These are phyloP conservation scores for Athalia rosae DNA, from an alignment of 2,888 invertebrate genomes.

Conservation along the genomic window DNA sequence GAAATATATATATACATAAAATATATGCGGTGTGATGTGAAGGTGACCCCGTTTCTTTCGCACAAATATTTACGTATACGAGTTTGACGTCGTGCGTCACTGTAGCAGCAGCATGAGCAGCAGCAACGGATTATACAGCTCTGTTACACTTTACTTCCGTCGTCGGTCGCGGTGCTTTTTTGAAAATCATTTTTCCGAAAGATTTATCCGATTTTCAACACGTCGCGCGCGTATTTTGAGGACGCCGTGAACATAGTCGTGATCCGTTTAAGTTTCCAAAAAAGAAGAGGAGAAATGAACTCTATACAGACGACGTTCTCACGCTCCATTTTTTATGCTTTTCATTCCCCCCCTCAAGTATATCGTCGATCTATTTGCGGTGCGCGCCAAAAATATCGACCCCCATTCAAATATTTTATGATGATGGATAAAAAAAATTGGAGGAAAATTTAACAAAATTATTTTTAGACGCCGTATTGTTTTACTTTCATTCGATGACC, in stretches of 20 bases:
- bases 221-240: neutral
- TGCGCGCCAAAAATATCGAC: too few species aligned
- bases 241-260: neutral
- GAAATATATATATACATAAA: too few species aligned
- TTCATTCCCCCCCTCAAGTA: too few species aligned
- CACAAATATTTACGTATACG: constrained; percentile 42
- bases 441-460: too few species aligned
- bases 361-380: too few species aligned
- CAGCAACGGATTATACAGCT: too few species aligned
- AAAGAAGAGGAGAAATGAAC: neutral
- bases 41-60: constrained; percentile 40
- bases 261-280: constrained; percentile 14
- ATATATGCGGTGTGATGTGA: neutral
- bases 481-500: too few species aligned
- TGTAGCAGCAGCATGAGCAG: neutral
- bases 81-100: constrained; percentile 38
- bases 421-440: too few species aligned
- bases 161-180: constrained; percentile 32
- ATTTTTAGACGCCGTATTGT: too few species aligned
- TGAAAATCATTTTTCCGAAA: constrained; percentile 17
- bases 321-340: too few species aligned
- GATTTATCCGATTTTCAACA: constrained; percentile 20
- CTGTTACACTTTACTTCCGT: constrained; percentile 27
- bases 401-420: too few species aligned
- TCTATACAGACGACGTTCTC: too few species aligned